Base-by-base conservation (phyloP, 2,113 vertebrate genomes). In the Forbesichthys agassizii region DNA sequence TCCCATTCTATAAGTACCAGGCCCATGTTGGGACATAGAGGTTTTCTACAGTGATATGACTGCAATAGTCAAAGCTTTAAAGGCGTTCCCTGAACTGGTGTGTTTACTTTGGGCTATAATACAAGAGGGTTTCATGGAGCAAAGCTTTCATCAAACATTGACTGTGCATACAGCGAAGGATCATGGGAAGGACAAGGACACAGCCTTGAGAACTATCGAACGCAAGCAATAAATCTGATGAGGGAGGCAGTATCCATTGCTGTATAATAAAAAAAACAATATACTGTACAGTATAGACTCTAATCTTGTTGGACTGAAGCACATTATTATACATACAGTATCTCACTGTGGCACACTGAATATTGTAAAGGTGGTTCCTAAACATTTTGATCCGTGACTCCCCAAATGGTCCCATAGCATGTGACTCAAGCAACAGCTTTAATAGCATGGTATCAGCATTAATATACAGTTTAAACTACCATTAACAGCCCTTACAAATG, bases 131-230 rank as follows among this genome's bases (percentile, higher is more conserved):
- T 65, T 71, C 72, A 77, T 80, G 70, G 58, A 73, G 56, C 74
- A 56, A 46, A 74, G 81, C 73, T 71, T 82, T 84, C 86, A 78
- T 75, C 83, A 91, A 91, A 89, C 76, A 88, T 33, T 74, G 74
- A 74, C 79, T 65, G 62, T 66, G 47, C 67, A 79, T 66, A 82
- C 73, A 79, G 66, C 51, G 7, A 53, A 48, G 66, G 59, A 81
- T 78, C 68, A 83, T 75, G 78, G 51, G 51, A 66, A 58, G 33
- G 53, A 75, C 75, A 61, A 82, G 78, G 75, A 79, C 84, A 54
- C 9, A 36, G 66, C 53, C 68, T 78, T 78, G 54, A 69, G 66
- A 59, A 73, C 68, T 64, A 59, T 77, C 66, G 70, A 36, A 68
- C 68, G 76, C 68, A 80, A 71, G 69, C 80, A 68, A 70, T 80